Evolutionary conservation across 2,888 invertebrate genomes (phyloP), one percentile per base, ranked within the genome.

Genomic region (Perizoma affinitatum): DNA sequence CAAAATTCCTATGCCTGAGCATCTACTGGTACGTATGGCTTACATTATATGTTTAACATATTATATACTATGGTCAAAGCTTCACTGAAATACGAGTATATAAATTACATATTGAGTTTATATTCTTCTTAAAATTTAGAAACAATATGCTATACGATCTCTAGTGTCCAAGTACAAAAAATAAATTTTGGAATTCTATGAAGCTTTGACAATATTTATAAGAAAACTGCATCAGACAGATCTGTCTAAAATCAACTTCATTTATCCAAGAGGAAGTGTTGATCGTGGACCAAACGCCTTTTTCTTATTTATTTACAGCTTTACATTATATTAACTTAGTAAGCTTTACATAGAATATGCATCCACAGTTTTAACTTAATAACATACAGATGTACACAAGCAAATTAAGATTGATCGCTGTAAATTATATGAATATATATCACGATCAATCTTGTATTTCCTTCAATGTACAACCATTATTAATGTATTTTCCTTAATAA

Each of bases 321-420:
- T 74, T 68, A 75, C 65, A 66, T 64, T 70, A 63, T 70, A 65
- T 67, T 63, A 72, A 64, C 63, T 64, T 73, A 75, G 65, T 71
- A 66, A 74, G 69, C 72, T 72, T 65, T 70, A 77, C 75, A 74
- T 75, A 73, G 75, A 70, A 61, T 81, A 80, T 81, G 79, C 80
- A 81, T 84, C 82, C 74, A 84, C 85, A 83, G 54, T 75, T 79
- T 74, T 74, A 67, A 73, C 74, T 71, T 73, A 71, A 76, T 67
- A 68, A 81, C 82, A 83, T 82, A 82, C 80, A 80, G 63, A 75
- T 78, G 78, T 82, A 78, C 78, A 78, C 76, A 57, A 63, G 68
- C 69, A 66, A 74, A 71, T 68, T 58, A 45, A 63, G 67, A 71
- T 66, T 61, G 68, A 66, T 63, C 67, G 65, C 63, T 44, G 35